These are phyloP conservation scores for Panorpa germanica DNA, from an alignment of 2,888 invertebrate genomes.

Conservation along the genomic window DNA sequence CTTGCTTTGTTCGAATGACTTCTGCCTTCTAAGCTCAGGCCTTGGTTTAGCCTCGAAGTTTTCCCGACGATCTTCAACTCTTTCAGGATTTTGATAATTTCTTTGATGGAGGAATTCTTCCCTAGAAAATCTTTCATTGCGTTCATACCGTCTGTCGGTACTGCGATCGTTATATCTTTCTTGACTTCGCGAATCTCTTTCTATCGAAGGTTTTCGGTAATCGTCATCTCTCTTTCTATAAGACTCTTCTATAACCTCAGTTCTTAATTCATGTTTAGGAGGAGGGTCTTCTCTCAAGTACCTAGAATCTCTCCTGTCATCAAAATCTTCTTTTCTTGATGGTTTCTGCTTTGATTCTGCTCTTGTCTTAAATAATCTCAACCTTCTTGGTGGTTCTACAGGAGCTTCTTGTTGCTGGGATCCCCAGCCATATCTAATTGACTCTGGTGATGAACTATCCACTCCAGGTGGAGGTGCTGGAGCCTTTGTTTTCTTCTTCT, in stretches of 20 bases:
- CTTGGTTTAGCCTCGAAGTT: neutral
- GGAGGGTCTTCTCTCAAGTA: too few species aligned
- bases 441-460: constrained; percentile 4
- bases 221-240: too few species aligned
- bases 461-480: constrained; percentile 41
- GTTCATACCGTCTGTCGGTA: too few species aligned
- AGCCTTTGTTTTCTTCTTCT: constrained; percentile 62
- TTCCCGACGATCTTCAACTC: constrained; percentile 8
- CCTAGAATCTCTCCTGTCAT: constrained; percentile 10
- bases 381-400: constrained; percentile 27
- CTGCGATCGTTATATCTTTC: constrained; percentile 6
- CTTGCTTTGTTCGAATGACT: constrained; percentile 10
- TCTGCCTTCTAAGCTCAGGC: constrained; percentile 8
- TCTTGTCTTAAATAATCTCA: constrained; percentile 54
- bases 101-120: too few species aligned
- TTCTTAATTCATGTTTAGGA: too few species aligned
- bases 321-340: constrained; percentile 8
- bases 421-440: constrained; percentile 31
- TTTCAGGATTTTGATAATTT: constrained; percentile 8
- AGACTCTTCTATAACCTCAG: too few species aligned
- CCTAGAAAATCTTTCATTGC: too few species aligned
- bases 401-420: constrained; percentile 24
- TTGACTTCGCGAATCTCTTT: constrained; percentile 6
- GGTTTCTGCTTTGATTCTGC: constrained; percentile 42
- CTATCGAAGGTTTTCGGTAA: constrained; percentile 6